A percentile compares a stretch with the other conserved stretches of the same genome.
Evolutionary conservation across 2,113 vertebrate species (phyloP).

Genomic region (Andinoacara biseriatus): DNA sequence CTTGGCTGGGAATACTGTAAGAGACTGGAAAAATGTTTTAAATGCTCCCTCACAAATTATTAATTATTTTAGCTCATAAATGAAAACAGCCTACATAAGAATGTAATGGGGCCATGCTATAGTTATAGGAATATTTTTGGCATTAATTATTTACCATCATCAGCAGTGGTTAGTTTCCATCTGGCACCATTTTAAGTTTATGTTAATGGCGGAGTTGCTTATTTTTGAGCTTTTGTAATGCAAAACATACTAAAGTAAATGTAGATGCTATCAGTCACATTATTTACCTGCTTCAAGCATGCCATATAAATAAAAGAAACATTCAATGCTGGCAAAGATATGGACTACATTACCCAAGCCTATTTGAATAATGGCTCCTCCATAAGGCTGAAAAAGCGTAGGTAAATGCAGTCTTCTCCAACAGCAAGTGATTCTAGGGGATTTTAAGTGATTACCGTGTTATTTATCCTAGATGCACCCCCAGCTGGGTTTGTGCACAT

Average conservation of each 20-base stretch:
- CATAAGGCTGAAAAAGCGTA: slow-evolving; percentile 34
- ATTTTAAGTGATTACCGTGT: slow-evolving; percentile 48
- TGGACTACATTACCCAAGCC: slow-evolving; percentile 1
- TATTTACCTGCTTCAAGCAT: slow-evolving; percentile 9
- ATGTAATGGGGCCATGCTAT: slow-evolving; percentile 44
- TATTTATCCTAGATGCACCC: slow-evolving; percentile 44
- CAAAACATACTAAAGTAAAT: not conserved
- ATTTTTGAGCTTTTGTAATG: not conserved
- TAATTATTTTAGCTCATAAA: slow-evolving; percentile 18
- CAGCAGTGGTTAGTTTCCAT: slow-evolving; percentile 30
- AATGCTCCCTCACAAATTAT: slow-evolving; percentile 41
- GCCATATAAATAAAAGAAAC: slow-evolving; percentile 3
- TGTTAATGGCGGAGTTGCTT: not conserved
- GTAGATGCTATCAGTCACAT: not conserved
- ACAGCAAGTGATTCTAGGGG: slow-evolving; percentile 29
- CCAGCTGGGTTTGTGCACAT: slow-evolving; percentile 27
- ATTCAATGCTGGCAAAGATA: slow-evolving; percentile 2
- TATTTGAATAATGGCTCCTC: slow-evolving; percentile 44
- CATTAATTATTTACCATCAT: slow-evolving; percentile 61
- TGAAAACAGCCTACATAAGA: slow-evolving; percentile 30
- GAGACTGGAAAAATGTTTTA: slow-evolving; percentile 41
- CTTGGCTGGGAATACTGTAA: slow-evolving; percentile 29
- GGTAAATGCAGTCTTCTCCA: slow-evolving; percentile 28
- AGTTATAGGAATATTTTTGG: slow-evolving; percentile 28
- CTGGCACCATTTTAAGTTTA: not conserved